These are phyloP conservation scores for Acanthochromis polyacanthus DNA, from an alignment of 2,113 vertebrate genomes.

Conservation along the genomic window DNA sequence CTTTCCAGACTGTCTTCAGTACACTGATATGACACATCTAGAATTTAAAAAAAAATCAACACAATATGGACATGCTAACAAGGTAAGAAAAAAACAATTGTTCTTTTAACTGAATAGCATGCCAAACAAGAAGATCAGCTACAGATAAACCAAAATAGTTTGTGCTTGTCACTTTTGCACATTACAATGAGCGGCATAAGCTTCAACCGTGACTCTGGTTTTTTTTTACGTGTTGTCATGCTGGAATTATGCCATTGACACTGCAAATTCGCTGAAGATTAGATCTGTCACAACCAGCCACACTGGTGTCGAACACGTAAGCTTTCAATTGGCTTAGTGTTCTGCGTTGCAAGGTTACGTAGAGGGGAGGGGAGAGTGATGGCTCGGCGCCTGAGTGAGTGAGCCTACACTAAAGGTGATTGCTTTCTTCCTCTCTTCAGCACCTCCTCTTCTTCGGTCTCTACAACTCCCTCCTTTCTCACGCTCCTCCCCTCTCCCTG, in stretches of 20 bases:
- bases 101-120: too few relatives aligned
- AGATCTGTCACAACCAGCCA: conserved; percentile 30
- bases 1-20: too few relatives aligned
- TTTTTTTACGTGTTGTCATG: background rate
- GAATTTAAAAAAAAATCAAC: too few relatives aligned
- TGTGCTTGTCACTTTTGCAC: background rate
- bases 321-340: conserved; percentile 46
- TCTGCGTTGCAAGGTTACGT: conserved; percentile 59
- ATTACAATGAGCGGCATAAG: background rate
- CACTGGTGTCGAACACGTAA: conserved; percentile 38
- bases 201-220: background rate
- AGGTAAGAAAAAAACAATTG: too few relatives aligned
- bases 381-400: conserved; percentile 58
- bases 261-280: conserved; percentile 32
- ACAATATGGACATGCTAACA: too few relatives aligned
- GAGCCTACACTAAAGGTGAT: conserved; percentile 67
- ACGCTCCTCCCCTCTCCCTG: conserved; percentile 55
- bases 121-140: too few relatives aligned
- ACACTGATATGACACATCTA: too few relatives aligned
- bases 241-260: background rate
- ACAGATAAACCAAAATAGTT: too few relatives aligned
- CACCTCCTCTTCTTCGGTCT: conserved; percentile 54
- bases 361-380: conserved; percentile 58
- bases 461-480: conserved; percentile 25
- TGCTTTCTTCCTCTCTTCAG: conserved; percentile 62